These are phyloP conservation scores for Drosophila kambysellisi DNA, from an alignment of 2,888 invertebrate genomes.

Conservation along the genomic window DNA sequence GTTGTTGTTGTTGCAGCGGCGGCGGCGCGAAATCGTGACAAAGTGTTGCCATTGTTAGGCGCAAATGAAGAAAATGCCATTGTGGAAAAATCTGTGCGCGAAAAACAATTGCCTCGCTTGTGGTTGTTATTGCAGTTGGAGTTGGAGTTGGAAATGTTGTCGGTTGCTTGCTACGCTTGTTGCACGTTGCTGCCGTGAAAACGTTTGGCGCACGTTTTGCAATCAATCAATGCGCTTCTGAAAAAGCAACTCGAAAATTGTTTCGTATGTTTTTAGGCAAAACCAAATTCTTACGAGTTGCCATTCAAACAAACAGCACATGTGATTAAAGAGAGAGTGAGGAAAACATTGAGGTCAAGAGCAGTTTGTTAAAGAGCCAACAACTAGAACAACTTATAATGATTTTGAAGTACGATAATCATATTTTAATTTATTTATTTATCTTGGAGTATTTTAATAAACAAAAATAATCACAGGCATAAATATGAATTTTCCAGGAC, in stretches of 20 bases:
- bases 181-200: constrained; percentile 72
- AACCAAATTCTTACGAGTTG: constrained; percentile 59
- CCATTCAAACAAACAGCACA: constrained; percentile 52
- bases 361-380: no score
- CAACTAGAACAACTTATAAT: no score
- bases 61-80: constrained; percentile 81
- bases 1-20: constrained; percentile 24
- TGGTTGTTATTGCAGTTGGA: constrained; percentile 15
- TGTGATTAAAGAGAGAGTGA: constrained; percentile 12
- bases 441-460: background rate
- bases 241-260: constrained; percentile 65
- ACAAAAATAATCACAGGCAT: background rate
- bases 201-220: constrained; percentile 80
- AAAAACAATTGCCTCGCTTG: constrained; percentile 73
- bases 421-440: background rate
- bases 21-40: constrained; percentile 74
- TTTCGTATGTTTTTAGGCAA: constrained; percentile 56
- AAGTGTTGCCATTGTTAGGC: constrained; percentile 81
- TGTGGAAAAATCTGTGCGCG: constrained; percentile 66
- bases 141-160: constrained; percentile 12
- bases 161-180: constrained; percentile 53
- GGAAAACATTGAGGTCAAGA: no score
- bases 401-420: background rate
- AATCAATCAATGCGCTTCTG: constrained; percentile 75
- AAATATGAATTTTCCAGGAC: background rate